Conservation (phyloP, 1,140 invertebrate species). For the Pristionchus pacificus region DNA sequence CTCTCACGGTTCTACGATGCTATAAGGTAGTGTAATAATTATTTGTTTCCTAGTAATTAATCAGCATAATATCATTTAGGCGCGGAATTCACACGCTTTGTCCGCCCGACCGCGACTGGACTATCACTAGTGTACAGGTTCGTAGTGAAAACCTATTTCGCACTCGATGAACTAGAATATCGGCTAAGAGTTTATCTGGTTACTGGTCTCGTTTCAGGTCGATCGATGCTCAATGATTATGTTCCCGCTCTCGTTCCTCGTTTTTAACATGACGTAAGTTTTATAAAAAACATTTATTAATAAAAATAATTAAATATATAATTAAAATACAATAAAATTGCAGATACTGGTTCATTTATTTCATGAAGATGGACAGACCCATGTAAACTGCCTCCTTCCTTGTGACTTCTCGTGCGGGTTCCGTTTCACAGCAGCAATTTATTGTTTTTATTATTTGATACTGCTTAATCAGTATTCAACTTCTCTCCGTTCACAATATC, state of each 20-base stretch:
- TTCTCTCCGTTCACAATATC: neutral
- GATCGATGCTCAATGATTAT: conserved; percentile 54
- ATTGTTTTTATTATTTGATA: neutral
- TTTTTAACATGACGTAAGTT: conserved; percentile 50
- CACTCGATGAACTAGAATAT: neutral
- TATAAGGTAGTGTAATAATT: too few relatives aligned
- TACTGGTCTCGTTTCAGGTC: conserved; percentile 34
- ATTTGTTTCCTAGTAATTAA: too few relatives aligned
- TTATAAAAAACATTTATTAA: neutral
- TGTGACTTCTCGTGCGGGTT: neutral
- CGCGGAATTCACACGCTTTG: conserved; percentile 25
- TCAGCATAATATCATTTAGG: too few relatives aligned
- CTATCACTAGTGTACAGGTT: conserved; percentile 55
- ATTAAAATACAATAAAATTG: conserved; percentile 25
- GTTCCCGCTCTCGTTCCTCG: conserved; percentile 49
- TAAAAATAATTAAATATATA: neutral
- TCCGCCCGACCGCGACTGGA: conserved; percentile 48
- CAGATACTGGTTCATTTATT: conserved; percentile 51
- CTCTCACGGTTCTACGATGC: too few relatives aligned
- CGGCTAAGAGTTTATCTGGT: neutral
- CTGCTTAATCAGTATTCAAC: neutral
- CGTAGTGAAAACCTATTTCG: neutral
- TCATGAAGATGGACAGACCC: conserved; percentile 45
- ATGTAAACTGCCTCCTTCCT: conserved; percentile 17
- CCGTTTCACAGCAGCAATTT: too few relatives aligned